A percentile compares a stretch with the other conserved stretches of the same genome.
These are phyloP conservation scores for Eupleurogrammus muticus DNA, from an alignment of 2,797 vertebrate species.

Conservation along the genomic window DNA sequence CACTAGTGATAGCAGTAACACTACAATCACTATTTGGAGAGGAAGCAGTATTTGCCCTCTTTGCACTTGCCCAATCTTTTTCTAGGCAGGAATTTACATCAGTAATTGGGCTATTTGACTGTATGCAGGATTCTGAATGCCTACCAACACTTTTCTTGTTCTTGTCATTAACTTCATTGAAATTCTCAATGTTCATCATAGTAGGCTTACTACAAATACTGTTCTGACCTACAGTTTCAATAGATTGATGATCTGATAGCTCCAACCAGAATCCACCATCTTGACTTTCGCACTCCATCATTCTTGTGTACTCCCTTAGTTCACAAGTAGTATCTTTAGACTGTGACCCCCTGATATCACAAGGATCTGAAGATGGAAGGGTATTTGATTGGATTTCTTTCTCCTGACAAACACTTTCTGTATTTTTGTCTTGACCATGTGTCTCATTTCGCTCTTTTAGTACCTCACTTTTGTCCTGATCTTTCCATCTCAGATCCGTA, in stretches of 20 bases:
- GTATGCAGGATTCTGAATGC: constrained; percentile 55
- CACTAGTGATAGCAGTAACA: neutral
- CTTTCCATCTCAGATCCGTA: constrained; percentile 15
- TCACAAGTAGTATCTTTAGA: constrained; percentile 29
- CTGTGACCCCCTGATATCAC: neutral
- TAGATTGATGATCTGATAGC: constrained; percentile 29
- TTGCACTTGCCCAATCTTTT: constrained; percentile 21
- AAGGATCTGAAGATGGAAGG: constrained; percentile 9
- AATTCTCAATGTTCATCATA: constrained; percentile 14
- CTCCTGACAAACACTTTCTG: constrained; percentile 28
- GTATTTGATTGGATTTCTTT: constrained; percentile 27
- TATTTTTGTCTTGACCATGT: constrained; percentile 24
- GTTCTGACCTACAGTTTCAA: constrained; percentile 34
- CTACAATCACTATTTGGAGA: constrained; percentile 4
- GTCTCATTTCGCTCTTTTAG: constrained; percentile 14
- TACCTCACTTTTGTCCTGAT: constrained; percentile 7
- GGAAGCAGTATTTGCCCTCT: neutral
- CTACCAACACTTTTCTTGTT: constrained; percentile 54
- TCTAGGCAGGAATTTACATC: constrained; percentile 13
- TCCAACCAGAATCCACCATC: constrained; percentile 30
- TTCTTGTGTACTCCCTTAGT: constrained; percentile 19
- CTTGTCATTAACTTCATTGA: constrained; percentile 29
- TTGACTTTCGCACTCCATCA: constrained; percentile 25
- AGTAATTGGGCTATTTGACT: constrained; percentile 19
- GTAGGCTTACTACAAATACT: constrained; percentile 11